A percentile compares a stretch with the other conserved stretches of the same genome.
Conservation (phyloP, 2,888 invertebrate genomes). For the Drosophila diplacantha region DNA sequence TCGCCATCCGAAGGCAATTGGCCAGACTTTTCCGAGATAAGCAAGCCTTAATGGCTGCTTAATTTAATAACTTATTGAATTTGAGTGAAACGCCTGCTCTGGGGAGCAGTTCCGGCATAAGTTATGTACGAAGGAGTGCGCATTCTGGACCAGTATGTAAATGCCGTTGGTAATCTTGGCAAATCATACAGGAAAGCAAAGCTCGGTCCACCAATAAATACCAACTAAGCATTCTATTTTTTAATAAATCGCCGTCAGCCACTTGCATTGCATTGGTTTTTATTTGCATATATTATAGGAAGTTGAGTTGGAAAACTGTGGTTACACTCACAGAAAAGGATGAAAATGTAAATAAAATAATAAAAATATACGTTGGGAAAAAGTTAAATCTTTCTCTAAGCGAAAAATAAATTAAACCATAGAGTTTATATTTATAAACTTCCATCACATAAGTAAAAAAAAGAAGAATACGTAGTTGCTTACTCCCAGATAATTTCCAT, state of each 20-base stretch:
- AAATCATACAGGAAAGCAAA: slow-evolving; percentile 18
- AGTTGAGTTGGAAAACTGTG: slow-evolving; percentile 10
- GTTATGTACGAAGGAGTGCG: not conserved
- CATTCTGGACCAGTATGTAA: slow-evolving; percentile 32
- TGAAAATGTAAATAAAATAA: not conserved
- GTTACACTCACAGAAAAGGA: slow-evolving; percentile 20
- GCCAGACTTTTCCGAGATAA: slow-evolving; percentile 12
- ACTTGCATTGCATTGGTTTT: slow-evolving; percentile 12
- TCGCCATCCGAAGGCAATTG: slow-evolving; percentile 10
- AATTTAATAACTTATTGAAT: not conserved
- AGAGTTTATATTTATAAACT: not conserved
- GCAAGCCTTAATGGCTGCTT: not conserved
- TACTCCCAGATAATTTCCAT: not conserved
- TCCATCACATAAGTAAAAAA: no score
- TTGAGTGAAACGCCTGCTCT: slow-evolving; percentile 20
- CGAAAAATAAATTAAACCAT: not conserved
- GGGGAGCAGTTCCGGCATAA: slow-evolving; percentile 35
- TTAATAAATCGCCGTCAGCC: slow-evolving; percentile 26
- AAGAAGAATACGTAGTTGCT: not conserved
- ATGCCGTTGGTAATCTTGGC: slow-evolving; percentile 10
- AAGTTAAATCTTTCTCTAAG: no score
- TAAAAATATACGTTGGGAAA: no score
- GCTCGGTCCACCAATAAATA: slow-evolving; percentile 1
- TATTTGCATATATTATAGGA: slow-evolving; percentile 30
- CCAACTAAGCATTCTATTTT: slow-evolving; percentile 13